Conservation (phyloP, 1,140 invertebrate species). For the Goniozus legneri region DNA sequence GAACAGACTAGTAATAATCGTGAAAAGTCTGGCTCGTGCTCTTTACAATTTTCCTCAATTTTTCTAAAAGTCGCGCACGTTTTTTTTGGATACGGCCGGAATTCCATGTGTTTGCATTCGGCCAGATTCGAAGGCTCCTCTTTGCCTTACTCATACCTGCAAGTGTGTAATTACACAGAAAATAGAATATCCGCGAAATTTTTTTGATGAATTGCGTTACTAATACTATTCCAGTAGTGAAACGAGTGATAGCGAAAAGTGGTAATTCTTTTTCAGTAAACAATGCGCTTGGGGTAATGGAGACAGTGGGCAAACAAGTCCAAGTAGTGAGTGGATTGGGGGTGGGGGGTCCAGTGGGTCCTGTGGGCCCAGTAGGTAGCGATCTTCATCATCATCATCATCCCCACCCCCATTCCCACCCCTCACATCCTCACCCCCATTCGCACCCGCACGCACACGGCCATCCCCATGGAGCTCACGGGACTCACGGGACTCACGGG, state of each 20-base stretch:
- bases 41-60: no score
- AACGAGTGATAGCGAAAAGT: not conserved
- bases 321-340: constrained; percentile 51
- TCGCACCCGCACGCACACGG: constrained; percentile 41
- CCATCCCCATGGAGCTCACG: constrained; percentile 40
- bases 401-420: constrained; percentile 43
- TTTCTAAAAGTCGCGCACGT: no score
- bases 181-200: no score
- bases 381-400: constrained; percentile 52
- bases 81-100: no score
- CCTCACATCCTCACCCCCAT: constrained; percentile 42
- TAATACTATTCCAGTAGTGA: no score
- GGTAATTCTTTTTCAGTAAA: constrained; percentile 37
- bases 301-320: constrained; percentile 53
- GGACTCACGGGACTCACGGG: constrained; percentile 41
- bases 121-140: no score
- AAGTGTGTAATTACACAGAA: no score
- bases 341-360: constrained; percentile 49
- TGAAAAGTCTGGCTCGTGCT: no score
- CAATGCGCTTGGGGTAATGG: constrained; percentile 52
- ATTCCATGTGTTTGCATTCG: no score
- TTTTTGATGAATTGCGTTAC: not conserved
- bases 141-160: no score
- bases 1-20: no score
- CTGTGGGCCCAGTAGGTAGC: constrained; percentile 38